A percentile compares a stretch with the other conserved stretches of the same genome.
Conservation (phyloP, 2,888 invertebrate species). For the Leistus spinibarbis region DNA sequence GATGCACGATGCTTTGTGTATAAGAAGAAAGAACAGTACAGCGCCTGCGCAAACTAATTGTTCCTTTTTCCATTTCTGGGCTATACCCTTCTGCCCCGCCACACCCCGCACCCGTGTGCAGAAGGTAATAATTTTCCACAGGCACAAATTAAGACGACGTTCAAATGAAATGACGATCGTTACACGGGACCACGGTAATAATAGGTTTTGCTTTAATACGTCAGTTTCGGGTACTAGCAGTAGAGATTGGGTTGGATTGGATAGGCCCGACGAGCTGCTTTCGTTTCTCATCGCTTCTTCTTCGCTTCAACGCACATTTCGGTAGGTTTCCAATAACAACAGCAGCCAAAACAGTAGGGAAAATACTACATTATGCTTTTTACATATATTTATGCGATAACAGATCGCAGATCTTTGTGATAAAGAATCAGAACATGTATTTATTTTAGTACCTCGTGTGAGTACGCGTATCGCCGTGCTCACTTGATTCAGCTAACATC, state of each 20-base stretch:
- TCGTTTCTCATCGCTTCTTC: background rate
- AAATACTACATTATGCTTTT: too few relatives aligned
- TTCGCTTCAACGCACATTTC: too few relatives aligned
- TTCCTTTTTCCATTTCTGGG: background rate
- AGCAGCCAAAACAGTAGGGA: background rate
- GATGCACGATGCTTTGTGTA: too few relatives aligned
- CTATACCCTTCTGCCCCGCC: background rate
- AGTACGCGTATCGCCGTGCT: too few relatives aligned
- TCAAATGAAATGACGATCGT: conserved; percentile 37
- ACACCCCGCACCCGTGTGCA: conserved; percentile 5
- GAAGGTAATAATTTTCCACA: conserved; percentile 33
- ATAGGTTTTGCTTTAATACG: conserved; percentile 36
- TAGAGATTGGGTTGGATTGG: background rate
- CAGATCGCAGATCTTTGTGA: too few relatives aligned
- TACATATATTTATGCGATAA: too few relatives aligned
- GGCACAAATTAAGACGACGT: conserved; percentile 37
- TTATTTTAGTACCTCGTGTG: too few relatives aligned
- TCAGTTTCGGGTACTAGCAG: conserved; percentile 23
- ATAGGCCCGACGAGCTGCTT: background rate
- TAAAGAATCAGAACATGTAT: too few relatives aligned
- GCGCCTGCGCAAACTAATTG: background rate
- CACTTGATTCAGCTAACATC: too few relatives aligned
- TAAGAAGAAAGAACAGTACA: background rate
- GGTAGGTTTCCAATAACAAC: background rate
- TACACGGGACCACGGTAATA: conserved; percentile 30